Percentiles rank a stretch among this genome's conserved stretches.
Evolutionary conservation across 2,888 invertebrate species (phyloP).

Genomic region (Cheilosia variabilis): DNA sequence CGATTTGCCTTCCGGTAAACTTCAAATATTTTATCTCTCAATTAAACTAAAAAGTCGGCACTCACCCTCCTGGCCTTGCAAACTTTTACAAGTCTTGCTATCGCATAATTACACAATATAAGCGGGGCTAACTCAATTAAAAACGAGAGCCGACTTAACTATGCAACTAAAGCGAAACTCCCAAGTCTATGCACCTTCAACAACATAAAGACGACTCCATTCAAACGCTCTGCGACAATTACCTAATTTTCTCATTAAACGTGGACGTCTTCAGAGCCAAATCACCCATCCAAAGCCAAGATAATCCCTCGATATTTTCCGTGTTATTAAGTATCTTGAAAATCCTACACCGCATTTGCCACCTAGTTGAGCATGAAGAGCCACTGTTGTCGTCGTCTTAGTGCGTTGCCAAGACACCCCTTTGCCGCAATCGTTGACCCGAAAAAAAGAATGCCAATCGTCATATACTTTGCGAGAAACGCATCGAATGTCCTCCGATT

Average conservation of each 20-base stretch:
- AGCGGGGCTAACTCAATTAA: no score
- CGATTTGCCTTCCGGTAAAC: no score
- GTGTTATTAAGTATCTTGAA: constrained; percentile 64
- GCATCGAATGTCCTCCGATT: constrained; percentile 48
- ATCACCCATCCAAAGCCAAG: constrained; percentile 44
- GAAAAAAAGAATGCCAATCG: constrained; percentile 32
- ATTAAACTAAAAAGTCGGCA: no score
- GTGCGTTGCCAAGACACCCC: constrained; percentile 4
- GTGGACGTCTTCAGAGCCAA: constrained; percentile 19
- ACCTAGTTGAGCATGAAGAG: constrained; percentile 70
- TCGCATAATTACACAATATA: no score
- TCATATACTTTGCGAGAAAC: constrained; percentile 24
- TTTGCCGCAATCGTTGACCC: constrained; percentile 28
- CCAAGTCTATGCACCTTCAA: no score
- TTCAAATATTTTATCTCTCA: no score
- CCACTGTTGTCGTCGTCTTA: not conserved
- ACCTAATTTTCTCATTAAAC: constrained; percentile 38
- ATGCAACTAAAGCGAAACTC: no score
- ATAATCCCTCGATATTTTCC: constrained; percentile 69
- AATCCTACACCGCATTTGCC: constrained; percentile 65
- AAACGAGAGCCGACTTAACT: no score
- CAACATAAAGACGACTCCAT: not conserved
- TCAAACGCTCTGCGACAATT: constrained; percentile 1
- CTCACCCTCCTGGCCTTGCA: no score
- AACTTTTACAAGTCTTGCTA: no score